Base-by-base conservation (phyloP, 2,797 vertebrate genomes). In the Ptychadena robeensis region DNA sequence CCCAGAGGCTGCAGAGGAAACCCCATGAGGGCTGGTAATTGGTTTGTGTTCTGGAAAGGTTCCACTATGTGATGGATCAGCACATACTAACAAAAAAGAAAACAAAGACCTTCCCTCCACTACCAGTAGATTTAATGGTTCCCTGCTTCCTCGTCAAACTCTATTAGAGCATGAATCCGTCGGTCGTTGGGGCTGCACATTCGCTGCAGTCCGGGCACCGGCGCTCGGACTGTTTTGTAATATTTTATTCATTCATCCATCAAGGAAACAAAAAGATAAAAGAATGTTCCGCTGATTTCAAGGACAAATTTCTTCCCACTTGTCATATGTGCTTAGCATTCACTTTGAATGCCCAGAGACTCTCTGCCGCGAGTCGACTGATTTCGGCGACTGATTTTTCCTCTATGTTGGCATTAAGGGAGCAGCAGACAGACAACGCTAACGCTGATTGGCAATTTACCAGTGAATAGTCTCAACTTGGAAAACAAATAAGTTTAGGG, bases 201-300 rank as follows among this genome's bases (percentile, higher is more conserved):
- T 90, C 86, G 84, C 87, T 30, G 82, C 86, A 85, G 73, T 37
- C 82, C 38, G 88, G 87, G 88, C 86, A 88, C 89, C 81, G 14
- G 86, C 90, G 89, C 91, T 90, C 88, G 89, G 89, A 87, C 86
- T 83, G 81, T 91, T 87, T 87, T 89, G 84, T 88, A 74, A 85
- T 86, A 73, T 86, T 87, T 81, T 89, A 85, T 86, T 87, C 87
- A 92, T 91, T 88, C 86, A 85, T 88, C 88, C 88, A 87, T 66
- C 0, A 22, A 81, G 82, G 85, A 87, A 87, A 87, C 88, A 87
- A 87, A 88, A 87, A 87, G 44, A 87, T 75, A 72, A 85, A 15
- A 1, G 88, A 81, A n/a, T n/a, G n/a, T 80, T 85, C 81, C 86
- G 79, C 69, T 74, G 80, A 82, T 82, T 82, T 53, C 61, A 74